A percentile compares a stretch with the other conserved stretches of the same genome.
phyloP scores from a whole-genome alignment of 2,797 vertebrate species.

The Morelia viridis region DNA sequence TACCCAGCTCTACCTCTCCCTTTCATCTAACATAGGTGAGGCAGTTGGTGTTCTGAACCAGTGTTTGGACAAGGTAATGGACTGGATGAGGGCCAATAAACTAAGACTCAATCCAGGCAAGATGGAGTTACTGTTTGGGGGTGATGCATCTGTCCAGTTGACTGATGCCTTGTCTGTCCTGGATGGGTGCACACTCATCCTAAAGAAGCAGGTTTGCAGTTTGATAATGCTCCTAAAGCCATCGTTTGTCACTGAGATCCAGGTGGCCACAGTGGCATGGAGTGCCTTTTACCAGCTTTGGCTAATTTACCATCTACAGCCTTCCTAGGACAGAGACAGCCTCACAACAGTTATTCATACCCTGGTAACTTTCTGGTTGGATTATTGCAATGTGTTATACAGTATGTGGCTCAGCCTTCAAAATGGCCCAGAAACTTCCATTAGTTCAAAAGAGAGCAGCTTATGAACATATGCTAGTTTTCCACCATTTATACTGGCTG shows the following conservation, averaged over 20 bases:
- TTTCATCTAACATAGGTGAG: neutral
- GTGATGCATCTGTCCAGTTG: neutral
- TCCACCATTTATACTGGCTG: neutral
- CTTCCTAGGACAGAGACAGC: neutral
- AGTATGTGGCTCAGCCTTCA: neutral
- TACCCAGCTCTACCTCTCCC: neutral
- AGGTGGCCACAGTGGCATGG: neutral
- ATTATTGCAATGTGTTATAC: neutral
- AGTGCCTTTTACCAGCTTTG: neutral
- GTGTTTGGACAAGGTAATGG: neutral
- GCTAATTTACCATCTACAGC: neutral
- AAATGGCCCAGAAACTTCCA: neutral
- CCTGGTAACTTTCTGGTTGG: neutral
- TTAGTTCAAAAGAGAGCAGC: neutral
- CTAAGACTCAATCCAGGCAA: neutral
- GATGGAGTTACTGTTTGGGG: neutral
- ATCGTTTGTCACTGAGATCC: neutral
- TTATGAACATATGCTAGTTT: neutral
- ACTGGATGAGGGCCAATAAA: neutral
- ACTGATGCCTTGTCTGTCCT: neutral
- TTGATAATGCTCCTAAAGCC: neutral
- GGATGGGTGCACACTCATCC: neutral
- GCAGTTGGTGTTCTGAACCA: neutral
- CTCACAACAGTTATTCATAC: neutral
- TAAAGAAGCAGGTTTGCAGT: neutral